A percentile compares a stretch with the other conserved stretches of the same genome.
These are phyloP conservation scores for Hemitrygon akajei DNA, from an alignment of 2,797 vertebrate species.

Conservation along the genomic window DNA sequence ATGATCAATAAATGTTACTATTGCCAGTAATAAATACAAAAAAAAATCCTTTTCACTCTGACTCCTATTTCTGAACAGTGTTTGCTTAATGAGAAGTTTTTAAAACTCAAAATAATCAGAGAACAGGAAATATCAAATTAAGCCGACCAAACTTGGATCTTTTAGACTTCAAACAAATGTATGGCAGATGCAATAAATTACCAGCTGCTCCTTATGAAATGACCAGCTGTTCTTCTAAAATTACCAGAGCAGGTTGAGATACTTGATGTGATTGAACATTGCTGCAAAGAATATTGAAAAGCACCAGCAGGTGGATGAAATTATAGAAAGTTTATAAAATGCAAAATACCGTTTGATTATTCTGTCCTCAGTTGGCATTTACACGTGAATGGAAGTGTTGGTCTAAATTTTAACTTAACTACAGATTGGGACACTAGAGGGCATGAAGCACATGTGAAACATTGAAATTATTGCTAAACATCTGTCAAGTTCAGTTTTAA, in stretches of 20 bases:
- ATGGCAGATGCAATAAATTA: constrained; percentile 11
- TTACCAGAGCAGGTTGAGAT: background rate
- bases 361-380: too few relatives aligned
- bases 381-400: too few relatives aligned
- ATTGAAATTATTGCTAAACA: too few relatives aligned
- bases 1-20: too few relatives aligned
- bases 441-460: too few relatives aligned
- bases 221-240: background rate
- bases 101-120: background rate
- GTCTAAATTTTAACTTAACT: too few relatives aligned
- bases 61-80: background rate
- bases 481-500: too few relatives aligned
- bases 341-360: too few relatives aligned
- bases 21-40: too few relatives aligned
- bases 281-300: background rate
- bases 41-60: background rate
- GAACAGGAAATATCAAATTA: background rate
- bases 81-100: background rate
- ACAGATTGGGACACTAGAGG: too few relatives aligned
- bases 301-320: background rate
- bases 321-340: background rate
- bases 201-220: background rate
- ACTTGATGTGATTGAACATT: background rate
- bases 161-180: background rate
- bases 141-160: background rate